phyloP scores from a whole-genome alignment of 1,140 invertebrate species.

The Ips nitidus region DNA sequence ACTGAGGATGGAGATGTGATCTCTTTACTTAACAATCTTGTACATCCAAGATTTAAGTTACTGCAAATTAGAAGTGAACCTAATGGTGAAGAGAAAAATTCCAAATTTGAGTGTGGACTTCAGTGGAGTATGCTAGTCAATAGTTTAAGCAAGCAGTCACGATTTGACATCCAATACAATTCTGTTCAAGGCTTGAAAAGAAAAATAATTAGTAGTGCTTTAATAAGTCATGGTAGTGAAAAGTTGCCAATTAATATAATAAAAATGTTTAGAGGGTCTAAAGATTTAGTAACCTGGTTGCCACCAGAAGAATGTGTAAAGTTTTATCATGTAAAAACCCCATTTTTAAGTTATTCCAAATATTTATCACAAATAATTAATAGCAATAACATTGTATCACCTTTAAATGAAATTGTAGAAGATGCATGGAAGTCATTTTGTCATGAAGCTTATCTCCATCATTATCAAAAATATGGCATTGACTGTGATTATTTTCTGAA shows the following conservation, averaged over 20 bases:
- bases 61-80: constrained; percentile 54
- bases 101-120: constrained; percentile 47
- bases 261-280: constrained; percentile 34
- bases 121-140: constrained; percentile 28
- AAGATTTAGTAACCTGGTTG: constrained; percentile 55
- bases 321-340: constrained; percentile 52
- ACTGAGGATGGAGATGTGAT: constrained; percentile 43
- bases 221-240: constrained; percentile 50
- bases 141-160: constrained; percentile 24
- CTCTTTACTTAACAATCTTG: constrained; percentile 50
- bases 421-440: constrained; percentile 57
- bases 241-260: constrained; percentile 38
- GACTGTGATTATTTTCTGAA: constrained; percentile 56
- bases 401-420: not conserved
- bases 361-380: constrained; percentile 55
- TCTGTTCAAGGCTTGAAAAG: constrained; percentile 7
- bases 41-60: constrained; percentile 54
- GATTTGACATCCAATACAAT: constrained; percentile 14
- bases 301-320: constrained; percentile 47
- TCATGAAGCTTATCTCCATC: constrained; percentile 58
- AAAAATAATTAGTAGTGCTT: constrained; percentile 24
- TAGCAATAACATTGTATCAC: constrained; percentile 49
- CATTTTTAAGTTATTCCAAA: constrained; percentile 53
- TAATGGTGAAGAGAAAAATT: constrained; percentile 40
- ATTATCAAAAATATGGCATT: constrained; percentile 56